Evolutionary conservation across 1,140 invertebrate genomes (phyloP).

Genomic region (Ruditapes philippinarum): DNA sequence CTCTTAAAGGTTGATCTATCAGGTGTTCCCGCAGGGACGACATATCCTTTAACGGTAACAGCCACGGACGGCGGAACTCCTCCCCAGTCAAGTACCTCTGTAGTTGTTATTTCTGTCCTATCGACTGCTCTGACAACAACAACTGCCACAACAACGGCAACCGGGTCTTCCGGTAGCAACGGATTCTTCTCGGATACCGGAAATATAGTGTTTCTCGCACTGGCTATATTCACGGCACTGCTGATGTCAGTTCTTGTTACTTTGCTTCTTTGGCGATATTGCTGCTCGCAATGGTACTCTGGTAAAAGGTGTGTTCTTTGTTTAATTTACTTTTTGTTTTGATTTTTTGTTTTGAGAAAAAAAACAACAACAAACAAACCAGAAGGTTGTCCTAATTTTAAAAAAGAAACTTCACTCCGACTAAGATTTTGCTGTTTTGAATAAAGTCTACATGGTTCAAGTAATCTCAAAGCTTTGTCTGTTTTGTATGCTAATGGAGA

Average conservation of each 20-base stretch:
- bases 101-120: slow-evolving; percentile 21
- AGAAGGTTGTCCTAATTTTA: no score
- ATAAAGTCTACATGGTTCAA: no score
- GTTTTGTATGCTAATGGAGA: no score
- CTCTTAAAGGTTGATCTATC: slow-evolving; percentile 36
- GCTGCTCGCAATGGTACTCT: not conserved
- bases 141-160: not conserved
- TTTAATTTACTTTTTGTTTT: no score
- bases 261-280: slow-evolving; percentile 14
- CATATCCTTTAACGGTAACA: slow-evolving; percentile 37
- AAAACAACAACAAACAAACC: no score
- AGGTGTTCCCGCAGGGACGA: not conserved
- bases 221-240: not conserved
- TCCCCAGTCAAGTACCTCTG: not conserved
- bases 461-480: no score
- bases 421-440: no score
- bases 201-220: slow-evolving; percentile 7
- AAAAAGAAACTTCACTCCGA: no score
- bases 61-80: slow-evolving; percentile 57
- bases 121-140: not conserved
- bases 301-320: not conserved
- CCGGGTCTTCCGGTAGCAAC: not conserved
- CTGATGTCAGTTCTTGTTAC: not conserved
- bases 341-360: no score
- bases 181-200: slow-evolving; percentile 37